Evolutionary conservation across 2,797 vertebrate species (phyloP).

Genomic region (Erpetoichthys calabaricus): DNA sequence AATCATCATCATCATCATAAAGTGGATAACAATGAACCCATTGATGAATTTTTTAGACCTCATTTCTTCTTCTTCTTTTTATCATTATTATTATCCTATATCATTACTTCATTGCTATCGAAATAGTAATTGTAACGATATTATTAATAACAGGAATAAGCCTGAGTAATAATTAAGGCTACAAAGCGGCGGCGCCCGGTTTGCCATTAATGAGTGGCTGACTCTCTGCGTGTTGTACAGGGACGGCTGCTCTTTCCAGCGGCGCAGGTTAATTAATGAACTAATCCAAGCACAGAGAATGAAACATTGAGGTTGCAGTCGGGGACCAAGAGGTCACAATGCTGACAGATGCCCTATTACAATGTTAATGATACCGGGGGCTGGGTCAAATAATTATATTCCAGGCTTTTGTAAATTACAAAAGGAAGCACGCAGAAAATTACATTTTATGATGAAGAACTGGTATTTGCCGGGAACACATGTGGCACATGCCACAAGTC

Average conservation of each 20-base stretch:
- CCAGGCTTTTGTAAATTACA: constrained; percentile 52
- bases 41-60: too few relatives aligned
- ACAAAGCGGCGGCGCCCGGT: too few relatives aligned
- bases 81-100: too few relatives aligned
- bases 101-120: too few relatives aligned
- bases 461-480: constrained; percentile 21
- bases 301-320: constrained; percentile 21
- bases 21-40: too few relatives aligned
- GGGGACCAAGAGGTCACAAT: constrained; percentile 43
- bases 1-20: too few relatives aligned
- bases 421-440: constrained; percentile 27
- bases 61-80: too few relatives aligned
- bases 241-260: constrained; percentile 20
- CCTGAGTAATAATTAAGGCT: too few relatives aligned
- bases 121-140: too few relatives aligned
- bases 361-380: constrained; percentile 52
- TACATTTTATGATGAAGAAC: constrained; percentile 24
- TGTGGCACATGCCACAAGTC: constrained; percentile 29
- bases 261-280: constrained; percentile 58
- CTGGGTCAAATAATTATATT: constrained; percentile 49
- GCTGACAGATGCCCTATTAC: constrained; percentile 63
- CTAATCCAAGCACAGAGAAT: constrained; percentile 28
- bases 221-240: constrained; percentile 6
- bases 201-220: constrained; percentile 19
- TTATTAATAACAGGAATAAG: too few relatives aligned